phyloP scores from a whole-genome alignment of 1,140 invertebrate genomes.

The Antheraea pernyi region DNA sequence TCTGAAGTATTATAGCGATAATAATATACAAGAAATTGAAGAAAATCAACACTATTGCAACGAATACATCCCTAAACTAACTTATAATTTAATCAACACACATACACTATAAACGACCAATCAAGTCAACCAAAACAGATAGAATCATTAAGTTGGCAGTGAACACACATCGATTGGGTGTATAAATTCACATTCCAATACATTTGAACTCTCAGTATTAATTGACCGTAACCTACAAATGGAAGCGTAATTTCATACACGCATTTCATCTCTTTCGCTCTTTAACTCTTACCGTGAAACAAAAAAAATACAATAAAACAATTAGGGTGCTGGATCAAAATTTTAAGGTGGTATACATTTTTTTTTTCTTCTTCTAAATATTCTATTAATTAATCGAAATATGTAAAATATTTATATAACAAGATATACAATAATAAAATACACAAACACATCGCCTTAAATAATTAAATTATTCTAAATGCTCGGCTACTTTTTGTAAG shows the following conservation, averaged over 20 bases:
- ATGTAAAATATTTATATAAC: slow-evolving; percentile 2
- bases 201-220: slow-evolving; percentile 20
- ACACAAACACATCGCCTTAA: slow-evolving; percentile 31
- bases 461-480: slow-evolving; percentile 32
- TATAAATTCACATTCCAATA: slow-evolving; percentile 14
- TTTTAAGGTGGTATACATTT: background rate
- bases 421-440: slow-evolving; percentile 4
- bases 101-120: slow-evolving; percentile 21
- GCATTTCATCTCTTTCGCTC: background rate
- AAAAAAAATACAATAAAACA: background rate
- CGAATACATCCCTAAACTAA: slow-evolving; percentile 10
- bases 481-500: slow-evolving; percentile 20
- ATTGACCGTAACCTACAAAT: slow-evolving; percentile 14
- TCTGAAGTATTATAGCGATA: too few relatives aligned
- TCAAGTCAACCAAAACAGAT: background rate
- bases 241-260: background rate
- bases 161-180: slow-evolving; percentile 29
- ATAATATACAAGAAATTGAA: background rate
- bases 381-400: background rate
- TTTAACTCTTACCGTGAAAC: background rate
- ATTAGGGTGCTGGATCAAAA: background rate
- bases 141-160: slow-evolving; percentile 33
- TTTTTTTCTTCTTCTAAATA: background rate
- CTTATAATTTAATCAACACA: slow-evolving; percentile 32
- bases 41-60: background rate